Conservation (phyloP, 1,140 invertebrate genomes). For the Acromyrmex charruanus region DNA sequence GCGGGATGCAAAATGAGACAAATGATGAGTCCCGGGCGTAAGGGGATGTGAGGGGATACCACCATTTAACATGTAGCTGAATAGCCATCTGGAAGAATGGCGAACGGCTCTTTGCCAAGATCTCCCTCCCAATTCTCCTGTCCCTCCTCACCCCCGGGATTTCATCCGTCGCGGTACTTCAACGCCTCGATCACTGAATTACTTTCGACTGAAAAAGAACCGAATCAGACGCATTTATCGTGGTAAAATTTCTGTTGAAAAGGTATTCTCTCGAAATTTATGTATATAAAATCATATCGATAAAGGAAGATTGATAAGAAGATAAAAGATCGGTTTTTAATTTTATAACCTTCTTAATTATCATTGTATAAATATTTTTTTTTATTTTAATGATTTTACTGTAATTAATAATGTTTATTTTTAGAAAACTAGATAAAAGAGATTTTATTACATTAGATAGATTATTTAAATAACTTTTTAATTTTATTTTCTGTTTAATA, state of each 20-base stretch:
- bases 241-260: neutral
- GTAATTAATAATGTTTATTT: neutral
- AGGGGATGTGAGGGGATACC: constrained; percentile 35
- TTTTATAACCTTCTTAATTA: neutral
- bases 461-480: neutral
- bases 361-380: neutral
- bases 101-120: constrained; percentile 62
- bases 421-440: neutral
- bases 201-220: constrained; percentile 27
- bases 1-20: constrained; percentile 57
- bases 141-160: neutral
- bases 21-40: constrained; percentile 76
- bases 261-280: neutral
- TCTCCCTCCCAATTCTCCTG: neutral
- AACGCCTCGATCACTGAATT: constrained; percentile 46
- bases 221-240: constrained; percentile 10
- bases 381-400: neutral
- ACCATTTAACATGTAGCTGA: constrained; percentile 80
- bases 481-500: neutral
- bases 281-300: neutral
- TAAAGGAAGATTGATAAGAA: neutral
- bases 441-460: too few relatives aligned
- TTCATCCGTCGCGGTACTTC: constrained; percentile 34
- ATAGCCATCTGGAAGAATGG: constrained; percentile 79
- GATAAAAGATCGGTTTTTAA: neutral